Evolutionary conservation across 2,113 vertebrate genomes (phyloP), one percentile per base, ranked within the genome.

Genomic region (Ailuropoda melanoleuca): DNA sequence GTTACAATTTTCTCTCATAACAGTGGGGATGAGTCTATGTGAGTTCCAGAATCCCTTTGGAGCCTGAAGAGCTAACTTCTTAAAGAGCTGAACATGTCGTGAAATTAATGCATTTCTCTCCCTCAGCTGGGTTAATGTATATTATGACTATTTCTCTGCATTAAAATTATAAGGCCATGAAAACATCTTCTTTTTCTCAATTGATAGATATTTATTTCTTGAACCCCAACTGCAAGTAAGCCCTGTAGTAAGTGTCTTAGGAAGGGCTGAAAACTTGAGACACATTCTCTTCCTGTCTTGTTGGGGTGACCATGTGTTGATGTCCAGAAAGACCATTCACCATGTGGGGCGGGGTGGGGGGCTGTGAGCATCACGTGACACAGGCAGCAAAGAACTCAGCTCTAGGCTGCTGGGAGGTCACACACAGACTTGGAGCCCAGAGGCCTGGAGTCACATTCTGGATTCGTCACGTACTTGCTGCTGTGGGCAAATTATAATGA

Each of bases 41-140:
- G 66, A 93, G 80, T 80, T 75, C 56, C 68, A 82, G 83, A 87
- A 87, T 91, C 82, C 97, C 91, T 0, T 7, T 6, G 62, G 96
- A 94, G 72, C 64, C 60, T 82, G 88, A 85, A 78, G 91, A 96
- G 46, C 89, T 91, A 87, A 62, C 86, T 90, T 92, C 87, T 82
- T 87, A 88, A 95, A 96, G 83, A 90, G 48, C 68, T 53, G 81
- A 92, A 53, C 66, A 48, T 46, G 31, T 90, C 75, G 64, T 88
- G 75, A 93, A 96, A 98, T 95, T 86, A 95, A 96, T 72, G 74
- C 19, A 31, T 88, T 90, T 97, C 43, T 81, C 66, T 19, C 87
- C 58, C 66, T 95, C 17, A 62, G 56, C 83, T 92, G 64, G 34
- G 87, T 77, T 95, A 55, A 88, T 92, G 87, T 53, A 39, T 95